Evolutionary conservation across 1,140 invertebrate genomes (phyloP).

Genomic region (Brachionus asplanchnoidis): DNA sequence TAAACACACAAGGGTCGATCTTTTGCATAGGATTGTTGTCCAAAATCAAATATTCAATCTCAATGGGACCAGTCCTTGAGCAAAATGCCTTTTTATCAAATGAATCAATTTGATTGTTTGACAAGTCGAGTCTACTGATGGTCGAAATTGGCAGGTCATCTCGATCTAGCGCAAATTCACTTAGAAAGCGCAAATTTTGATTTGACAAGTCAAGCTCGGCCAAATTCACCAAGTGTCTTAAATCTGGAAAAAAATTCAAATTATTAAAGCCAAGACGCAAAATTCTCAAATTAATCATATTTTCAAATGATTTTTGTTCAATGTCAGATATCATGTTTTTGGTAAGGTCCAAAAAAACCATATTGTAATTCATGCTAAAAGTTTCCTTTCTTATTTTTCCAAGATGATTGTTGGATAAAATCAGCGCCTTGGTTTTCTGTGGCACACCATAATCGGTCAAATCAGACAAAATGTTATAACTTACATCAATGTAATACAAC

Average conservation of each 20-base stretch:
- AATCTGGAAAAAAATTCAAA: conserved; percentile 9
- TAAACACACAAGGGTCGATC: conserved; percentile 15
- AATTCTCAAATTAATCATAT: conserved; percentile 11
- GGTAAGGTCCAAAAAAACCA: neutral
- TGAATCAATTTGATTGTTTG: neutral
- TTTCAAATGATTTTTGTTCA: neutral
- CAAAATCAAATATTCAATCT: conserved; percentile 23
- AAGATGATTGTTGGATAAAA: neutral
- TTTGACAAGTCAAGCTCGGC: conserved; percentile 8
- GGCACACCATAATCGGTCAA: neutral
- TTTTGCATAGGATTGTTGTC: conserved; percentile 1
- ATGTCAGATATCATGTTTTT: neutral
- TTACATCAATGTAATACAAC: neutral
- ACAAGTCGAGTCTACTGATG: neutral
- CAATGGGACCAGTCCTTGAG: neutral
- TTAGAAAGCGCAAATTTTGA: neutral
- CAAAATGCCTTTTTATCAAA: conserved; percentile 28
- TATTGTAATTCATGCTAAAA: neutral
- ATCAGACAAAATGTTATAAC: neutral
- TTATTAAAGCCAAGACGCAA: neutral
- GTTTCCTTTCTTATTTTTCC: neutral
- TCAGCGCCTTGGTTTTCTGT: neutral
- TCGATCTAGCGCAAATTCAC: neutral
- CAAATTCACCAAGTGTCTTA: neutral
- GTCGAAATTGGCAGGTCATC: neutral